A percentile compares a stretch with the other conserved stretches of the same genome.
Conservation (phyloP, 2,113 vertebrate species). For the Mustela nigripes region DNA sequence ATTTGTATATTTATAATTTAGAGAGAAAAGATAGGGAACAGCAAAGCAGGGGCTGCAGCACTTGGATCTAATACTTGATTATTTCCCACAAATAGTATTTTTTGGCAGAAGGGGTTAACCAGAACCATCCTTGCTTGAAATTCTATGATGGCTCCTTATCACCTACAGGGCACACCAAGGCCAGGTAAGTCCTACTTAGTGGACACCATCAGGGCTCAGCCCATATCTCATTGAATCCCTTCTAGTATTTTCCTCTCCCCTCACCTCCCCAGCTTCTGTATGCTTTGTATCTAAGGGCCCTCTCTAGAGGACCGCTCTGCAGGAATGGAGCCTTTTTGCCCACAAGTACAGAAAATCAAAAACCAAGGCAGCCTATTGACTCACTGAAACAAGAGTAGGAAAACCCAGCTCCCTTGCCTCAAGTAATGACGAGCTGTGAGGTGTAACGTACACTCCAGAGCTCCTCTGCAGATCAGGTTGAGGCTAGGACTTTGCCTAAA, state of each 20-base stretch:
- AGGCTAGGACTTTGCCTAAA: background rate
- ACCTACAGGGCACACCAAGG: background rate
- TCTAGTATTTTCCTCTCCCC: background rate
- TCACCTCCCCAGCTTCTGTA: background rate
- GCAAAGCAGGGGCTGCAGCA: slow-evolving; percentile 7
- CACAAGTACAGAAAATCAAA: background rate
- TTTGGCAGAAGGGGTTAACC: slow-evolving; percentile 98
- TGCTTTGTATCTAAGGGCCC: background rate
- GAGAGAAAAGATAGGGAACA: slow-evolving; percentile 78
- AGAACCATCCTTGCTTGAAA: slow-evolving; percentile 87
- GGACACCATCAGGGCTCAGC: background rate
- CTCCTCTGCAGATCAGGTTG: background rate
- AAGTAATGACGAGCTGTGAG: background rate
- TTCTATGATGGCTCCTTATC: background rate
- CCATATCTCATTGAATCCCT: background rate
- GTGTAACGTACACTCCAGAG: background rate
- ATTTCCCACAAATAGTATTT: slow-evolving; percentile 93
- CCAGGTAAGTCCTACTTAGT: background rate
- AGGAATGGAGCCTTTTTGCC: background rate
- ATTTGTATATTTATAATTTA: slow-evolving; percentile 87
- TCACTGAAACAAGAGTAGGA: background rate
- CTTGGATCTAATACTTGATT: slow-evolving; percentile 95
- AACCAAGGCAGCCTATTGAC: background rate
- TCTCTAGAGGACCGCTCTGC: background rate
- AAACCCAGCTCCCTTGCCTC: background rate